Evolutionary conservation across 2,888 invertebrate genomes (phyloP).

Genomic region (Celastrina argiolus): DNA sequence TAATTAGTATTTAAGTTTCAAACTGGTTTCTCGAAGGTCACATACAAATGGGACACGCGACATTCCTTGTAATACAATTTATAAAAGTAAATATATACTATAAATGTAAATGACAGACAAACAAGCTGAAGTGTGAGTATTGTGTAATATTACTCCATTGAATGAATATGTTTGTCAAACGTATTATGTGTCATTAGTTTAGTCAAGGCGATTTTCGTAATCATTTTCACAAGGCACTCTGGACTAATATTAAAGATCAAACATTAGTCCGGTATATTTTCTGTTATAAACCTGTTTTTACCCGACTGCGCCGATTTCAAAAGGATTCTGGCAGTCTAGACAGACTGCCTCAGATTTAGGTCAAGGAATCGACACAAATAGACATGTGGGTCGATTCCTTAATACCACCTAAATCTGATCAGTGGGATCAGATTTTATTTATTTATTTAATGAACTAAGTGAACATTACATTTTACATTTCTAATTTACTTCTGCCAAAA

Average conservation of each 20-base stretch:
- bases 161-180: constrained; percentile 66
- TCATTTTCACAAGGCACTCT: constrained; percentile 39
- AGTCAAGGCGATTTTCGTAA: constrained; percentile 70
- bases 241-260: constrained; percentile 23
- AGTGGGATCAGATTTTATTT: no score
- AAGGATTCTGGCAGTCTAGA: no score
- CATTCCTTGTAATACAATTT: constrained; percentile 17
- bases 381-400: no score
- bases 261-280: not conserved
- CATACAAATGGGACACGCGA: constrained; percentile 1
- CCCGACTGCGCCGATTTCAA: no score
- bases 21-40: constrained; percentile 11
- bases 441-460: no score
- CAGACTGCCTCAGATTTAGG: no score
- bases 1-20: not conserved
- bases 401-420: no score
- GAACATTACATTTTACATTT: no score
- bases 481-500: no score
- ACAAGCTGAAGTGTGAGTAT: constrained; percentile 53
- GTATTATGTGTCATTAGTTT: constrained; percentile 59
- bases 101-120: constrained; percentile 37
- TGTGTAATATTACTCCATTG: constrained; percentile 57
- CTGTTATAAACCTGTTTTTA: not conserved
- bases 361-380: no score
- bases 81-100: constrained; percentile 16